Percentiles rank a stretch among this genome's conserved stretches.
phyloP scores from a whole-genome alignment of 2,888 invertebrate genomes.

The Sarcophaga rosellei region DNA sequence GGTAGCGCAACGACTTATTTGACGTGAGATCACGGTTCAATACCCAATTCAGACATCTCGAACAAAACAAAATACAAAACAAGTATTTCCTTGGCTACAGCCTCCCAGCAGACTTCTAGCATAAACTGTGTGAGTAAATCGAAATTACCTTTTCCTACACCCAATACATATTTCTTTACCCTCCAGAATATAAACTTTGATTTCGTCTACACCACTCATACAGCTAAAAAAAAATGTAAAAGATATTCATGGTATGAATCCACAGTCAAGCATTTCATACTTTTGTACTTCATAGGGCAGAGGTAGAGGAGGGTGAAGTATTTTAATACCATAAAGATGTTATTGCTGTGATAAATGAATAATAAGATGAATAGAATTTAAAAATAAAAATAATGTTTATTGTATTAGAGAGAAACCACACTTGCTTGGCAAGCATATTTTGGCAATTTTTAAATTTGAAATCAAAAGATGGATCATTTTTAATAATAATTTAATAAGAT shows the following conservation, averaged over 20 bases:
- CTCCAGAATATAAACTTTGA: conserved; percentile 3
- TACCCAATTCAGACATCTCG: no score
- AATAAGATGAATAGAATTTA: conserved; percentile 22
- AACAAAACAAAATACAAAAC: no score
- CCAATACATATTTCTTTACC: not conserved
- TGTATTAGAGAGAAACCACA: conserved; percentile 15
- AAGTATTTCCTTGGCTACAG: no score
- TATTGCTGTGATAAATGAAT: conserved; percentile 39
- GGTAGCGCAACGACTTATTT: no score
- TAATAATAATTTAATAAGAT: conserved; percentile 44
- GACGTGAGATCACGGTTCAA: no score
- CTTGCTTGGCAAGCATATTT: conserved; percentile 16
- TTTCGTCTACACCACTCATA: not conserved
- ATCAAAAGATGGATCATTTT: not conserved
- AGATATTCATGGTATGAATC: conserved; percentile 2
- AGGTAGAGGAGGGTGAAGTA: conserved; percentile 26
- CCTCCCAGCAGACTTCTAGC: no score
- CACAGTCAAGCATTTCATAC: not conserved
- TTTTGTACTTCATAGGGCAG: not conserved
- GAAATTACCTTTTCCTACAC: conserved; percentile 9
- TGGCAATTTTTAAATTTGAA: conserved; percentile 31
- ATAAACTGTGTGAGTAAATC: not conserved
- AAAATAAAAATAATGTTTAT: conserved; percentile 14
- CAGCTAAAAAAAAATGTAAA: not conserved
- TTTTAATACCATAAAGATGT: conserved; percentile 58